Evolutionary conservation across 2,888 invertebrate genomes (phyloP).

Genomic region (Macrophya alboannulata): DNA sequence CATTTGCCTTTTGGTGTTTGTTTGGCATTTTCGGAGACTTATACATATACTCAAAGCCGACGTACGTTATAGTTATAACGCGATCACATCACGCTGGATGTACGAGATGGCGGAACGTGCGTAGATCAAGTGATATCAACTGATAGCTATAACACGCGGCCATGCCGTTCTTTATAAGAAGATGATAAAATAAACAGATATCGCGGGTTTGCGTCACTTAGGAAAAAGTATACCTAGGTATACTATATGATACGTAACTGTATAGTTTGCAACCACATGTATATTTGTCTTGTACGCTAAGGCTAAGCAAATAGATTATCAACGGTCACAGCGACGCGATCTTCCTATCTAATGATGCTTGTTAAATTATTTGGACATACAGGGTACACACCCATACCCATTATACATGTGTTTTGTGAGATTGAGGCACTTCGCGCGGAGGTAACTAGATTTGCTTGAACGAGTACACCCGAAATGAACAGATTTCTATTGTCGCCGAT

Average conservation of each 20-base stretch:
- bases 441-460: background rate
- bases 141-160: conserved; percentile 41
- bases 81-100: background rate
- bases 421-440: background rate
- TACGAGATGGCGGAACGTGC: conserved; percentile 1
- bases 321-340: background rate
- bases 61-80: background rate
- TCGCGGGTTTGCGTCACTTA: conserved; percentile 29
- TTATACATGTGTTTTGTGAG: background rate
- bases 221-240: background rate
- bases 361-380: background rate
- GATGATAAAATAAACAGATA: conserved; percentile 52
- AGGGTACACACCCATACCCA: background rate
- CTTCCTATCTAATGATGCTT: background rate
- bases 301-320: background rate
- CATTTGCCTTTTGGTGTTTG: too few relatives aligned
- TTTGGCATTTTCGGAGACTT: too few relatives aligned
- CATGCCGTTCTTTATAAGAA: conserved; percentile 8
- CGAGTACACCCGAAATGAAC: background rate
- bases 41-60: background rate
- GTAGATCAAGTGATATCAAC: conserved; percentile 25
- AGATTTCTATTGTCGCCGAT: background rate
- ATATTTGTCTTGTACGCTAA: background rate
- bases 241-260: background rate
- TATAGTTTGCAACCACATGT: background rate